These are phyloP conservation scores for Halictus quadricinctus DNA, from an alignment of 2,888 invertebrate species.

Conservation along the genomic window DNA sequence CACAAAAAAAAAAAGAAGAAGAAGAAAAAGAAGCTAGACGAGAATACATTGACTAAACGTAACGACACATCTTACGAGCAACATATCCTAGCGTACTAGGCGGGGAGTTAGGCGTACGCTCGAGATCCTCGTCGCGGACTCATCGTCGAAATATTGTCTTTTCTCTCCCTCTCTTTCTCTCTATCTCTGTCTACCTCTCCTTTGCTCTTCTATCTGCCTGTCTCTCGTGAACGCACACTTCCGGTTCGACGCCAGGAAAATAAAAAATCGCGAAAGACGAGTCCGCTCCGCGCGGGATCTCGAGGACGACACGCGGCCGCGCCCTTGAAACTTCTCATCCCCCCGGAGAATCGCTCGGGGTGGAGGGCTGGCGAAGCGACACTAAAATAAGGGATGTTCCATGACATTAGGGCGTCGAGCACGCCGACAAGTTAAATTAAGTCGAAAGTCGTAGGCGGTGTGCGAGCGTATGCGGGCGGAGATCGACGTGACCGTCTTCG, in stretches of 20 bases:
- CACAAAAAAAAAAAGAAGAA: slow-evolving; percentile 33
- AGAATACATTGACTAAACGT: slow-evolving; percentile 69
- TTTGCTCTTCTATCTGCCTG: background rate
- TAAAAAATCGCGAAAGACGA: background rate
- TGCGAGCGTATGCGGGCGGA: slow-evolving; percentile 48
- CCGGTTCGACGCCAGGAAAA: background rate
- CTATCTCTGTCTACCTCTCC: background rate
- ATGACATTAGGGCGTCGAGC: slow-evolving; percentile 76
- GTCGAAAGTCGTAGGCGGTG: slow-evolving; percentile 57
- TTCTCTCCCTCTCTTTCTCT: background rate
- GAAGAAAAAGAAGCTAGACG: slow-evolving; percentile 62
- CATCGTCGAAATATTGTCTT: background rate
- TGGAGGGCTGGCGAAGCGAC: slow-evolving; percentile 29
- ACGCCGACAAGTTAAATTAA: slow-evolving; percentile 51
- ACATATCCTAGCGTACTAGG: slow-evolving; percentile 80
- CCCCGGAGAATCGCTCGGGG: slow-evolving; percentile 58
- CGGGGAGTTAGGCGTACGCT: slow-evolving; percentile 19
- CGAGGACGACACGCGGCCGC: background rate
- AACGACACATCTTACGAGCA: slow-evolving; percentile 79
- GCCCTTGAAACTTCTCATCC: slow-evolving; percentile 40
- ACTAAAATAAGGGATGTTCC: slow-evolving; percentile 72
- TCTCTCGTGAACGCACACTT: slow-evolving; percentile 42
- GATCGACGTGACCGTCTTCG: slow-evolving; percentile 31
- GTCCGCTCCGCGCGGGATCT: slow-evolving; percentile 11
- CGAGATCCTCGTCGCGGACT: slow-evolving; percentile 26